Conservation (phyloP, 2,113 vertebrate species). For the Vulpes ferrilata region DNA sequence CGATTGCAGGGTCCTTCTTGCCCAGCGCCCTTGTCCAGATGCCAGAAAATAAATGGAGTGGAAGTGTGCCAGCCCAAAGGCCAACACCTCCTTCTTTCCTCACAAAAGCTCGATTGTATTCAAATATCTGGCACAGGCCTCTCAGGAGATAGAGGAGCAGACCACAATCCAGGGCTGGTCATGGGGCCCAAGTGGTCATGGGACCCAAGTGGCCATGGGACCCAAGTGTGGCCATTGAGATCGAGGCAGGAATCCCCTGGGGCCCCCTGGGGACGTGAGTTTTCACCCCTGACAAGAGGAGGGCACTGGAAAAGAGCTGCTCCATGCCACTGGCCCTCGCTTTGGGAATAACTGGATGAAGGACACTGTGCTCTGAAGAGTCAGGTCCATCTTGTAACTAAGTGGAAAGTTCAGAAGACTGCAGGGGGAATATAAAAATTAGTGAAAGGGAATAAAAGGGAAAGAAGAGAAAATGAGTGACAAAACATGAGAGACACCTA, state of each 20-base stretch:
- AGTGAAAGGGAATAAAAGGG: too few relatives aligned
- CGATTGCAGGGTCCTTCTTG: background rate
- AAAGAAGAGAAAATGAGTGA: too few relatives aligned
- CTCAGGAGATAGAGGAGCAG: background rate
- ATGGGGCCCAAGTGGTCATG: too few relatives aligned
- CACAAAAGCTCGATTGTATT: background rate
- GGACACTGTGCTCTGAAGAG: accelerated
- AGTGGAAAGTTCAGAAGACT: background rate
- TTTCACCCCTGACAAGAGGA: background rate
- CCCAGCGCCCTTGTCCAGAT: background rate
- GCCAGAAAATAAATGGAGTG: background rate
- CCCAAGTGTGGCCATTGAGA: too few relatives aligned
- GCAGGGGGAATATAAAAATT: too few relatives aligned
- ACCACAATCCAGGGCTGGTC: background rate
- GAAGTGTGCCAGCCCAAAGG: background rate
- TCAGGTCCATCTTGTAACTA: background rate
- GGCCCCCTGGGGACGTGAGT: background rate
- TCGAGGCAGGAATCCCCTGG: accelerated
- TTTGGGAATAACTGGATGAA: accelerated
- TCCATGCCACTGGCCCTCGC: background rate
- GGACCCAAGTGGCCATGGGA: background rate
- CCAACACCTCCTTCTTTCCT: background rate
- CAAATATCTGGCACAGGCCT: background rate
- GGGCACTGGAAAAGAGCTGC: background rate
- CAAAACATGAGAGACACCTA: too few relatives aligned